Evolutionary conservation across 2,888 invertebrate species (phyloP), one percentile per base, ranked within the genome.

Genomic region (Lydus trimaculatus): DNA sequence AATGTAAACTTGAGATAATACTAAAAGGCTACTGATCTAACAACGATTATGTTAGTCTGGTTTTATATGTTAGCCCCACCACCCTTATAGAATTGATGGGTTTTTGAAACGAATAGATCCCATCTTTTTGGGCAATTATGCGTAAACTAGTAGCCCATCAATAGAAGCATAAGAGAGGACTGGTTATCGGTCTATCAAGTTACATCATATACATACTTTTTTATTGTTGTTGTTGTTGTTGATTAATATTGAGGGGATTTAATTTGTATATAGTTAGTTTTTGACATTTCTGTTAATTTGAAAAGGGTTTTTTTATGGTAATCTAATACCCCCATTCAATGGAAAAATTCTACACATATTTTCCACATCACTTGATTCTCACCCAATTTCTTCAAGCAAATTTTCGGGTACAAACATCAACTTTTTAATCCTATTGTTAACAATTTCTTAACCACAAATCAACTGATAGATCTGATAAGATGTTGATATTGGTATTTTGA

Each of bases 51-150:
- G 67, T 69, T 67, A 73, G 76, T 76, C 73, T 72, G 73, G 73
- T 75, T 79, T 78, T 79, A 79, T 76, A 77, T 71, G 66, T 73
- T 4, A 52, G 52, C 52, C 52, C 52, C 78, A 80, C 79, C 79
- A 76, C 78, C 75, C 75, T 73, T 72, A n/a, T n/a, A 68, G 68
- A 64, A 64, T 36, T 66, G 69, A 63, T 70, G 52, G 56, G 43
- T 36, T 66, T 64, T 62, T 73, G 73, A 72, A 73, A 73, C 68
- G 58, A 69, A 61, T 62, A 78, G 79, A 80, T 79, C 73, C 75
- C 77, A 81, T 82, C 81, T 80, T 75, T 75, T 78, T 77, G 80
- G 78, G 81, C 78, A 84, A 84, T 84, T 83, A 84, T 77, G 82
- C 81, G 82, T 78, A 81, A 84, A 82, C 75, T 77, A 75, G 79